Percentiles rank a stretch among this genome's conserved stretches.
phyloP scores from a whole-genome alignment of 2,113 vertebrate species.

The Mixornis gularis region DNA sequence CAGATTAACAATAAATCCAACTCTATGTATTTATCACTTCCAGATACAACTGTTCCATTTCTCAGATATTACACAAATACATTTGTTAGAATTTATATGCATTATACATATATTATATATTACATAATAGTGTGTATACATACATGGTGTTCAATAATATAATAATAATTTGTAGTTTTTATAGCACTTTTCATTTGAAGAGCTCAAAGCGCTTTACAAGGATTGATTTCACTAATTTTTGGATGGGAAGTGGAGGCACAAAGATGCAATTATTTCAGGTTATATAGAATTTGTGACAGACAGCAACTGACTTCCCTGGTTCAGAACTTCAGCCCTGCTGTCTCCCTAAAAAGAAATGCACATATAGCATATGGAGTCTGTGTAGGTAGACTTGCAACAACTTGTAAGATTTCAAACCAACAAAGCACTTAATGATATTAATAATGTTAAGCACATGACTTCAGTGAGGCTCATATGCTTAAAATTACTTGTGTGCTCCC shows the following conservation, averaged over 20 bases:
- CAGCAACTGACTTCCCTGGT: not conserved
- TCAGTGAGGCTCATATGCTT: not conserved
- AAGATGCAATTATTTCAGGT: not conserved
- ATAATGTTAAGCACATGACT: conserved; percentile 26
- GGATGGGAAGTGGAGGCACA: conserved; percentile 14
- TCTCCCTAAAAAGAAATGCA: not conserved
- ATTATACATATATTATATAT: conserved; percentile 83
- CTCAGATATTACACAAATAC: conserved; percentile 78
- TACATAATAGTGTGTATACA: conserved; percentile 81
- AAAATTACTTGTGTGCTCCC: conserved; percentile 14
- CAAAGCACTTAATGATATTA: not conserved
- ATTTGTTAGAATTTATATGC: conserved; percentile 82
- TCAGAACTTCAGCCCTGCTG: not conserved
- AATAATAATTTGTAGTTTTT: conserved; percentile 59
- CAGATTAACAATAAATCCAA: conserved; percentile 78
- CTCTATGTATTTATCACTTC: conserved; percentile 77
- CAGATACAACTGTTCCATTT: conserved; percentile 76
- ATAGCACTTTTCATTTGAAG: conserved; percentile 57
- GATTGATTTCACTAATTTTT: conserved; percentile 15
- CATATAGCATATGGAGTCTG: not conserved
- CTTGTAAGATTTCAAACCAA: conserved; percentile 11
- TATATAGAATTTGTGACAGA: not conserved
- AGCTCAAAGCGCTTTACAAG: conserved; percentile 47
- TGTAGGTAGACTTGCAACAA: not conserved
- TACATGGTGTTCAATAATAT: conserved; percentile 73